Evolutionary conservation across 2,797 vertebrate species (phyloP).

Genomic region (Pteronotus mesoamericanus): DNA sequence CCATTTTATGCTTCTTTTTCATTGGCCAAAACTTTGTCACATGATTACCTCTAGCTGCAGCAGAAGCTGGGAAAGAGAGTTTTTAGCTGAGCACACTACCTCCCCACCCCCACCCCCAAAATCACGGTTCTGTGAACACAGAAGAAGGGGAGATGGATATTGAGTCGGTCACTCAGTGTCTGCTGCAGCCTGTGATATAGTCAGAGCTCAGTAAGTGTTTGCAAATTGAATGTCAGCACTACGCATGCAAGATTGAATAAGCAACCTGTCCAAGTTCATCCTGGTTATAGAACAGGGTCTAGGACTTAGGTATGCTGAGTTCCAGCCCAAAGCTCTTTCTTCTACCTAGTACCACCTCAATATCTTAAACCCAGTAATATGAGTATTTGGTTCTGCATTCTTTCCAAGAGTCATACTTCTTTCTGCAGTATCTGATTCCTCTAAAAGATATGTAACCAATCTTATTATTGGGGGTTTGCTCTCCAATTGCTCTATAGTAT

Average conservation of each 20-base stretch:
- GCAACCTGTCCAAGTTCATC: neutral
- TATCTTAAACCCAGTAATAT: neutral
- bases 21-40: neutral
- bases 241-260: neutral
- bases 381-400: neutral
- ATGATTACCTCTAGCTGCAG: neutral
- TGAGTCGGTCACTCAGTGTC: neutral
- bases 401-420: neutral
- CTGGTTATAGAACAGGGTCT: neutral
- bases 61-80: neutral
- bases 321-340: neutral
- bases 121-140: neutral
- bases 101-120: neutral
- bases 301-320: neutral
- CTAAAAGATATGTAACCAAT: neutral
- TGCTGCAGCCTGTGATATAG: neutral
- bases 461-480: neutral
- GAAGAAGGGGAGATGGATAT: neutral
- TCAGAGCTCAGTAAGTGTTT: neutral
- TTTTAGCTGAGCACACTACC: neutral
- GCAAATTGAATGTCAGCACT: neutral
- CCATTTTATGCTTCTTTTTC: neutral
- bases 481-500: neutral
- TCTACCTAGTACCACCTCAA: neutral
- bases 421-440: neutral